These are phyloP conservation scores for Tor tambroides DNA, from an alignment of 2,113 vertebrate species.

Conservation along the genomic window DNA sequence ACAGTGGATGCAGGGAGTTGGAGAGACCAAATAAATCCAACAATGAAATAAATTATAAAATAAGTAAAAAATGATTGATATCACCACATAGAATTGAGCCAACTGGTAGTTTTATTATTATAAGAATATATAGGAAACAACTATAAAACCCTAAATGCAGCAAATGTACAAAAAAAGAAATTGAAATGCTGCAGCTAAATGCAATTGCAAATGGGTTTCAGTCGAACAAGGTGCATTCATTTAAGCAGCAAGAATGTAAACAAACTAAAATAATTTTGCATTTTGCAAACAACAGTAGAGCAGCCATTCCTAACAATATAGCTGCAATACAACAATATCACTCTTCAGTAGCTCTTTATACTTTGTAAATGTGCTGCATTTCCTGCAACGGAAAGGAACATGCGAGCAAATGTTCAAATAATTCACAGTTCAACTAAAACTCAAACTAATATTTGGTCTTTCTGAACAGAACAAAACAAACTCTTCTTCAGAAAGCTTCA, in stretches of 20 bases:
- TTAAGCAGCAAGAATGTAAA: constrained; percentile 58
- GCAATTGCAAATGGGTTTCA: constrained; percentile 57
- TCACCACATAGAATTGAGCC: background rate
- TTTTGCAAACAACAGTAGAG: background rate
- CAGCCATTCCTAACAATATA: constrained; percentile 74
- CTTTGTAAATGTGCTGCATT: constrained; percentile 75
- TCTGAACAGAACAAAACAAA: constrained; percentile 28
- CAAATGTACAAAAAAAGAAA: constrained; percentile 48
- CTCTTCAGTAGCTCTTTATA: constrained; percentile 69
- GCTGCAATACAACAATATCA: constrained; percentile 57
- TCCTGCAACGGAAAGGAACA: constrained; percentile 75
- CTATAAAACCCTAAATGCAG: constrained; percentile 69
- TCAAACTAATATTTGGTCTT: constrained; percentile 33
- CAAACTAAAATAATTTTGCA: constrained; percentile 64
- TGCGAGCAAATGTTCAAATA: constrained; percentile 39
- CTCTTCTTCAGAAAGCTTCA: background rate
- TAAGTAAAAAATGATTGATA: background rate
- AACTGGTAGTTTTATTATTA: constrained; percentile 69
- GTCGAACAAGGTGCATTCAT: constrained; percentile 39
- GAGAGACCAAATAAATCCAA: too few species aligned
- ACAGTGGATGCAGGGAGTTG: too few species aligned
- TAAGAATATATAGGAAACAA: constrained; percentile 71
- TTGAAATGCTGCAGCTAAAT: constrained; percentile 56
- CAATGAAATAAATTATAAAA: too few species aligned
- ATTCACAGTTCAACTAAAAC: constrained; percentile 38